phyloP scores from a whole-genome alignment of 2,113 vertebrate species.

The Asarcornis scutulata region DNA sequence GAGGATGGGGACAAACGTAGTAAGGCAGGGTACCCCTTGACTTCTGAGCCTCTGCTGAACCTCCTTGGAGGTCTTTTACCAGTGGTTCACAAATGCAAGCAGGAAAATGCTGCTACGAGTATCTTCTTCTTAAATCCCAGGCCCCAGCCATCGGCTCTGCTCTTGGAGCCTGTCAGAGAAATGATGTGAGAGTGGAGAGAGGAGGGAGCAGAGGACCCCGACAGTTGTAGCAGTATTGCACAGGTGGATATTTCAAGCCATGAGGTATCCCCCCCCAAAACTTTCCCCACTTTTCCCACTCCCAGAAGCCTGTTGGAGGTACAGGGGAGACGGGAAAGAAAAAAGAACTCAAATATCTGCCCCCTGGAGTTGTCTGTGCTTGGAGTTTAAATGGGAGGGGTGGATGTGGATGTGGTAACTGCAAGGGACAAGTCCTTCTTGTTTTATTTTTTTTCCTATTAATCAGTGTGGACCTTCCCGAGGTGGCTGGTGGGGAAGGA shows the following conservation, averaged over 20 bases:
- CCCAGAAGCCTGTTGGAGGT: neutral
- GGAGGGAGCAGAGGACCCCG: neutral
- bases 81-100: neutral
- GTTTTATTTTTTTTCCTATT: neutral
- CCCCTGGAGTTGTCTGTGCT: neutral
- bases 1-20: neutral
- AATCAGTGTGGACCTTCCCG: neutral
- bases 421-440: neutral
- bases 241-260: slow-evolving; percentile 38
- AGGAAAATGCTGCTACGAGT: neutral
- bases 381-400: neutral
- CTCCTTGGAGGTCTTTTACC: neutral
- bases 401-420: neutral
- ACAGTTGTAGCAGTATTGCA: neutral
- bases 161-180: neutral
- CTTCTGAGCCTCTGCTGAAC: neutral
- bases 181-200: neutral
- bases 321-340: neutral
- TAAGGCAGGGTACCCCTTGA: neutral
- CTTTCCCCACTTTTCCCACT: neutral
- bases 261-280: slow-evolving; percentile 21
- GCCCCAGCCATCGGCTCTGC: neutral
- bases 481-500: neutral
- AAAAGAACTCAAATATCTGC: neutral
- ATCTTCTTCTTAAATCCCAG: neutral